Conservation (phyloP, 1,140 invertebrate species). For the Battus philenor region DNA sequence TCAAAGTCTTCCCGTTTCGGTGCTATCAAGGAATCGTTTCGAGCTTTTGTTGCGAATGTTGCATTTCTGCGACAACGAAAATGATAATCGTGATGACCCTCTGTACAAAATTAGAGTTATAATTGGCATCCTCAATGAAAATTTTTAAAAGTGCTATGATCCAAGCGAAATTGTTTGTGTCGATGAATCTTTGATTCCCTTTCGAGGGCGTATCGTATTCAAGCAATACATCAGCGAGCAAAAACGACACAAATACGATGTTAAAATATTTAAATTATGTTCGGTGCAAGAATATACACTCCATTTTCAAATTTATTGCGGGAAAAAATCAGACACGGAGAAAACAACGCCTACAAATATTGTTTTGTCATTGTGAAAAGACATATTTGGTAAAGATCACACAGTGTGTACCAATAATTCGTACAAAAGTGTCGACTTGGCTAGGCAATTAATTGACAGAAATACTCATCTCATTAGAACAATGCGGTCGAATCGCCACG, state of each 20-base stretch:
- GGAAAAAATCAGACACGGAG: not conserved
- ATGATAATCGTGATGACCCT: not conserved
- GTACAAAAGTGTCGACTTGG: not conserved
- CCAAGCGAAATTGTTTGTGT: constrained; percentile 1
- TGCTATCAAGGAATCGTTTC: constrained; percentile 9
- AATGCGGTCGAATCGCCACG: not conserved
- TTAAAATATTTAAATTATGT: constrained; percentile 4
- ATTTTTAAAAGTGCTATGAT: not conserved
- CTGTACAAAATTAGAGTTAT: constrained; percentile 11
- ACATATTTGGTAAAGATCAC: not conserved
- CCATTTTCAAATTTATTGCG: not conserved
- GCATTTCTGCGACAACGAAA: constrained; percentile 13
- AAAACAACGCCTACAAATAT: not conserved
- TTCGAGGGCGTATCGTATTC: constrained; percentile 12
- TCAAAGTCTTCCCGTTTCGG: constrained; percentile 2
- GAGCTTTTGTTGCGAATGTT: constrained; percentile 11
- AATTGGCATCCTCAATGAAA: constrained; percentile 6
- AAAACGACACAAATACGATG: constrained; percentile 5
- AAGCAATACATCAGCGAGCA: constrained; percentile 5
- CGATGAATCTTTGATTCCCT: constrained; percentile 3
- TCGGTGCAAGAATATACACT: not conserved
- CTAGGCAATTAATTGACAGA: not conserved
- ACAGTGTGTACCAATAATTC: not conserved
- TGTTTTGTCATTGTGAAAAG: not conserved
- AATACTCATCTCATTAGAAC: not conserved